phyloP scores from a whole-genome alignment of 2,113 vertebrate genomes.

The Mesitornis unicolor region DNA sequence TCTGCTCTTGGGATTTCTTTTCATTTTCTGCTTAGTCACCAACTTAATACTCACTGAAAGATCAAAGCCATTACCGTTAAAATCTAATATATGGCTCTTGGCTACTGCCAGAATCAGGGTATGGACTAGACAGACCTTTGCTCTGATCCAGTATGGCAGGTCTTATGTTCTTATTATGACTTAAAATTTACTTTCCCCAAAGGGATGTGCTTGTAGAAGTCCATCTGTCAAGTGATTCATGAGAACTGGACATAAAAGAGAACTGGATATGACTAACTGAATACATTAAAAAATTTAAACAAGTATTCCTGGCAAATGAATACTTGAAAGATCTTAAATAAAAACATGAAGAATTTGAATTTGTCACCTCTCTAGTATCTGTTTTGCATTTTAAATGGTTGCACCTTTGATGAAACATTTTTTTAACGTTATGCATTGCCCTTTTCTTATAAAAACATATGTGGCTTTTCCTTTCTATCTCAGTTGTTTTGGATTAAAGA shows the following conservation, averaged over 20 bases:
- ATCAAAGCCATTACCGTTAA: conserved; percentile 44
- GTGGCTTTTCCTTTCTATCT: conserved; percentile 48
- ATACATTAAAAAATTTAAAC: conserved; percentile 43
- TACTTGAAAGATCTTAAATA: conserved; percentile 9
- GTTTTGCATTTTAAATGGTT: conserved; percentile 38
- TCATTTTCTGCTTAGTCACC: conserved; percentile 36
- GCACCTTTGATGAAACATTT: conserved; percentile 49
- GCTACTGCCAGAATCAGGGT: background rate
- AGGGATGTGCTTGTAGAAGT: conserved; percentile 28
- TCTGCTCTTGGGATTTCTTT: background rate
- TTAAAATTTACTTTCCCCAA: conserved; percentile 53
- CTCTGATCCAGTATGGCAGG: conserved; percentile 15
- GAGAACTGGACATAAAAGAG: conserved; percentile 51
- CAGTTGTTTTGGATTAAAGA: conserved; percentile 56
- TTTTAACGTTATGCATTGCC: conserved; percentile 2
- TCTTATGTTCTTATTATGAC: conserved; percentile 40
- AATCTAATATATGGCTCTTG: conserved; percentile 23
- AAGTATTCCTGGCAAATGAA: conserved; percentile 9
- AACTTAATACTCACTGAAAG: background rate
- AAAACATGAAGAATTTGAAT: background rate
- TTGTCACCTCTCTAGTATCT: conserved; percentile 22
- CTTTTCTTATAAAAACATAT: conserved; percentile 25
- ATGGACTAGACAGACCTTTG: conserved; percentile 12
- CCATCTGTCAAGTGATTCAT: conserved; percentile 46
- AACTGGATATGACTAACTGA: conserved; percentile 9